Percentiles rank a stretch among this genome's conserved stretches.
These are phyloP conservation scores for Acanthochromis polyacanthus DNA, from an alignment of 2,113 vertebrate genomes.

Conservation along the genomic window DNA sequence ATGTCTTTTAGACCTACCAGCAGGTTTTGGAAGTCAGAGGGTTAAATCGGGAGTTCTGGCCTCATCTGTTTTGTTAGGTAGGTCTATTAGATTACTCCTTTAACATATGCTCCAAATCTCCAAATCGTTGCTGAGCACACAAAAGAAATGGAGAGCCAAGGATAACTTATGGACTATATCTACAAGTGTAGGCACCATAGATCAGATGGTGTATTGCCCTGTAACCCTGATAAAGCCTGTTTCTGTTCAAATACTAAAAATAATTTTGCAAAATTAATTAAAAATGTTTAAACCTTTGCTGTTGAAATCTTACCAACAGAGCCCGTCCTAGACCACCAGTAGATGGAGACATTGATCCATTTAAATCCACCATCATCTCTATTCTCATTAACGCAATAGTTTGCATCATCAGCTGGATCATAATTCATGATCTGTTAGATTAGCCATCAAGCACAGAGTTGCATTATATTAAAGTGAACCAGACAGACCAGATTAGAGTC, in stretches of 20 bases:
- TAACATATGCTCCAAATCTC: too few relatives aligned
- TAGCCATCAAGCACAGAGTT: not conserved
- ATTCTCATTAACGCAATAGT: not conserved
- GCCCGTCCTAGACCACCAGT: constrained; percentile 35
- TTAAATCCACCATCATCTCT: not conserved
- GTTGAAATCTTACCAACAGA: not conserved
- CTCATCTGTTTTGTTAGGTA: too few relatives aligned
- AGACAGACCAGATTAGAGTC: not conserved
- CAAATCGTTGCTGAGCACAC: too few relatives aligned
- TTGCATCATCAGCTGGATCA: not conserved
- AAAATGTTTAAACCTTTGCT: not conserved
- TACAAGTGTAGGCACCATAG: too few relatives aligned
- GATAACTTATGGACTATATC: too few relatives aligned
- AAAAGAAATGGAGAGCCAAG: too few relatives aligned
- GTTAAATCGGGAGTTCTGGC: too few relatives aligned
- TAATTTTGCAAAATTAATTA: not conserved
- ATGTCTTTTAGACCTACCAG: too few relatives aligned
- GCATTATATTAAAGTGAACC: not conserved
- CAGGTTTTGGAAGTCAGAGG: too few relatives aligned
- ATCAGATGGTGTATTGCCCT: not conserved
- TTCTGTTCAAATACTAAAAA: not conserved
- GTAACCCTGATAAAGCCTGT: not conserved
- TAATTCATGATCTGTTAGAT: not conserved
- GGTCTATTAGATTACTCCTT: too few relatives aligned
- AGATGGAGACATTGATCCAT: constrained; percentile 64